phyloP scores from a whole-genome alignment of 2,113 vertebrate genomes.

The Prinia subflava region DNA sequence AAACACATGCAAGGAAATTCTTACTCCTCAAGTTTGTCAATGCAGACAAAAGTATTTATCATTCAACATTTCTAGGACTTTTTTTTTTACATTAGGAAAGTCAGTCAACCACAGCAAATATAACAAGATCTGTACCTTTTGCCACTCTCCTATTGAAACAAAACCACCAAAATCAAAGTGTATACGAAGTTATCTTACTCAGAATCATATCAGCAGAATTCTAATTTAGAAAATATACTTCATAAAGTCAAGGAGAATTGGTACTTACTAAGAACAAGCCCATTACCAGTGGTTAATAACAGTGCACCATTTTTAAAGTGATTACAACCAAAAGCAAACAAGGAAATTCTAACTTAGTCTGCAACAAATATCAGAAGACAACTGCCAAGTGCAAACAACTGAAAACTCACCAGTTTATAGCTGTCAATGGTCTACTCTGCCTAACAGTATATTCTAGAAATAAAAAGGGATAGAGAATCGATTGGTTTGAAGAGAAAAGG shows the following conservation, averaged over 20 bases:
- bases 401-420: not conserved
- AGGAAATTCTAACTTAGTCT: not conserved
- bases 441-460: not conserved
- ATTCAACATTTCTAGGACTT: not conserved
- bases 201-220: not conserved
- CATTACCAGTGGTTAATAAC: not conserved
- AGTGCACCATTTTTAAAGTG: not conserved
- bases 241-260: not conserved
- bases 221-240: not conserved
- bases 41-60: not conserved
- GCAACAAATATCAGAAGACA: not conserved
- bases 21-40: not conserved
- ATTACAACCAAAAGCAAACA: not conserved
- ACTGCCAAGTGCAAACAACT: not conserved
- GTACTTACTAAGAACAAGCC: not conserved
- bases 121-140: not conserved
- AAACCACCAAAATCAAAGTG: not conserved
- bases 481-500: not conserved
- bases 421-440: not conserved
- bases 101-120: not conserved
- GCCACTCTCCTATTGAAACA: not conserved
- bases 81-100: not conserved
- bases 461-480: not conserved
- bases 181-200: not conserved
- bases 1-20: not conserved